Conservation (phyloP, 1,140 invertebrate species). For the Drosophila ironensis region DNA sequence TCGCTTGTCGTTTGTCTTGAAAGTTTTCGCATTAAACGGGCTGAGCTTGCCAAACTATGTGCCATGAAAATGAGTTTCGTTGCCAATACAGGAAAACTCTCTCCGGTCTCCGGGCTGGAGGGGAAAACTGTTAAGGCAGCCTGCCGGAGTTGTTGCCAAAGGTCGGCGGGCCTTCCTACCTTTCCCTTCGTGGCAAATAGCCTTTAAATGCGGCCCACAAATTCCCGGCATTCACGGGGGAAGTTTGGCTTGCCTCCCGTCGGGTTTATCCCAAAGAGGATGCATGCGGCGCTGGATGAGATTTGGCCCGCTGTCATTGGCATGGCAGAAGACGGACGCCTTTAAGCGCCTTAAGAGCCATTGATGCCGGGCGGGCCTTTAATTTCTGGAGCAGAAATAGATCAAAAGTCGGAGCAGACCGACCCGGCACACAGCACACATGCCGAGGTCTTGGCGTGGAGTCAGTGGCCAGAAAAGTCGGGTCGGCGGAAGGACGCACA, state of each 20-base stretch:
- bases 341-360: slow-evolving; percentile 36
- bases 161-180: slow-evolving; percentile 23
- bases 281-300: not conserved
- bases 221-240: slow-evolving; percentile 9
- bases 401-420: slow-evolving; percentile 75
- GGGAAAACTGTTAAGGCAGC: not conserved
- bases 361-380: slow-evolving; percentile 35
- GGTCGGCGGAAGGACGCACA: not conserved
- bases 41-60: slow-evolving; percentile 67
- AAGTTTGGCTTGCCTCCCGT: slow-evolving; percentile 8
- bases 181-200: slow-evolving; percentile 4
- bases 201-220: not conserved
- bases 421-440: slow-evolving; percentile 9
- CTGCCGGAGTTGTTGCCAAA: not conserved
- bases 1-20: slow-evolving; percentile 62
- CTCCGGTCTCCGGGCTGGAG: not conserved
- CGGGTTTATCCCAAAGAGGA: slow-evolving; percentile 9
- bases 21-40: slow-evolving; percentile 74
- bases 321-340: no score
- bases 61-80: slow-evolving; percentile 51
- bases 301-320: slow-evolving; percentile 3
- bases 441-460: not conserved
- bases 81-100: slow-evolving; percentile 19
- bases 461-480: not conserved
- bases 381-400: slow-evolving; percentile 67